Conservation (phyloP, 2,888 invertebrate species). For the Scotopteryx bipunctaria region DNA sequence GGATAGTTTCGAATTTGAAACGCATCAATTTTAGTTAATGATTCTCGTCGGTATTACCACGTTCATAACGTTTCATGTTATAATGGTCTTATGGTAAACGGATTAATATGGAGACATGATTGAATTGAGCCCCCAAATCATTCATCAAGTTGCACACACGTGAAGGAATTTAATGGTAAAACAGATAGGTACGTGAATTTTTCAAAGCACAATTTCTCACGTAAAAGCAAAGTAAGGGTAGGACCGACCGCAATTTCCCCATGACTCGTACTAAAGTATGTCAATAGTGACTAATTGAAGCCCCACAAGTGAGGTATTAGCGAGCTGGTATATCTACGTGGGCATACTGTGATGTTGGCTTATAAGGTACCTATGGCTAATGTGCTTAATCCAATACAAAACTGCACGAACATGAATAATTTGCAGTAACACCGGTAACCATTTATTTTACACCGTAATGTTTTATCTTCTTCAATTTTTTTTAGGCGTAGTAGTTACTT, state of each 20-base stretch:
- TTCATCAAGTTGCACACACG: no score
- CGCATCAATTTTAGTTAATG: conserved; percentile 47
- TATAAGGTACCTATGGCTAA: conserved; percentile 43
- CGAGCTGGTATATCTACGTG: conserved; percentile 46
- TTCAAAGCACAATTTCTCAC: conserved; percentile 13
- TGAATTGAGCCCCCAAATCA: no score
- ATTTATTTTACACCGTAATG: conserved; percentile 1
- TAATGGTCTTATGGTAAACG: neutral
- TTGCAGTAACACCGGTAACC: neutral
- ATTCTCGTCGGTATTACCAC: conserved; percentile 2
- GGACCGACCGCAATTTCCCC: conserved; percentile 42
- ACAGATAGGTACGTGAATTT: neutral
- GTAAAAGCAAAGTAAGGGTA: conserved; percentile 36
- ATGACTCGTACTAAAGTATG: conserved; percentile 59
- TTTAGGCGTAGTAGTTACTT: neutral
- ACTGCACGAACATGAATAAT: conserved; percentile 30
- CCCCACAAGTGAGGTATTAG: conserved; percentile 63
- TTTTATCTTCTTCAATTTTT: neutral
- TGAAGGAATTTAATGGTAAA: neutral
- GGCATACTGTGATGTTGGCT: conserved; percentile 34
- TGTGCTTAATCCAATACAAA: conserved; percentile 58
- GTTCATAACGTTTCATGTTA: neutral
- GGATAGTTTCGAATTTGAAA: conserved; percentile 49
- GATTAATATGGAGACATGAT: neutral
- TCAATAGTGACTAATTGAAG: conserved; percentile 75